Evolutionary conservation across 2,888 invertebrate species (phyloP).

Genomic region (Tinea semifulvella): DNA sequence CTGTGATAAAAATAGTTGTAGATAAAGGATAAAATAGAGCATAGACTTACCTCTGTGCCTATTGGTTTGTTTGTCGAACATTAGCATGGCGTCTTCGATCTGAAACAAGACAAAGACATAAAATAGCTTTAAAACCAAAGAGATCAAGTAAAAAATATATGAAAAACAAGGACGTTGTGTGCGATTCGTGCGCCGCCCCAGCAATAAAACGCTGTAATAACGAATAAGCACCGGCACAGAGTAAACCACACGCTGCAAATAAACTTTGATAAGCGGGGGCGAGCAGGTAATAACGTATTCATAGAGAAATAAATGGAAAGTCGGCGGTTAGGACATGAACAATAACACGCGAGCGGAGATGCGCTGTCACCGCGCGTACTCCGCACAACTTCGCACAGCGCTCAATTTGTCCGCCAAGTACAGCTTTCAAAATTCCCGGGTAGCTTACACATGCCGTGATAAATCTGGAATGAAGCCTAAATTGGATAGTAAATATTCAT

Average conservation of each 20-base stretch:
- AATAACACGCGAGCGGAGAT: slow-evolving; percentile 52
- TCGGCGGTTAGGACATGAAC: slow-evolving; percentile 63
- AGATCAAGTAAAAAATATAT: slow-evolving; percentile 42
- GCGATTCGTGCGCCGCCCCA: slow-evolving; percentile 58
- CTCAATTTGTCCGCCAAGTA: slow-evolving; percentile 49
- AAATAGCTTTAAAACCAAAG: slow-evolving; percentile 47
- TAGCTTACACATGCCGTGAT: slow-evolving; percentile 44
- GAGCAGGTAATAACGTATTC: slow-evolving; percentile 68
- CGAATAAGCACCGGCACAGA: slow-evolving; percentile 66
- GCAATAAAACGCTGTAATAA: slow-evolving; percentile 66
- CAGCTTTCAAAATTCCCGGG: slow-evolving; percentile 47
- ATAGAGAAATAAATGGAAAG: slow-evolving; percentile 69
- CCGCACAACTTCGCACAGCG: slow-evolving; percentile 32
- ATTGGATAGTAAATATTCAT: slow-evolving; percentile 57
- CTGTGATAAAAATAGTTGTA: slow-evolving; percentile 16
- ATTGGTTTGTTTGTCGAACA: slow-evolving; percentile 99
- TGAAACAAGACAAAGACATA: slow-evolving; percentile 72
- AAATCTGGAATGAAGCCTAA: slow-evolving; percentile 52
- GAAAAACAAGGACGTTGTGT: slow-evolving; percentile 56
- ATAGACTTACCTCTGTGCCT: slow-evolving; percentile 93
- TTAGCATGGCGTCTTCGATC: slow-evolving; percentile 99
- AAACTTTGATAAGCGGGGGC: slow-evolving; percentile 67
- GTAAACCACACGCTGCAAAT: slow-evolving; percentile 67
- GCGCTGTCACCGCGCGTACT: slow-evolving; percentile 47
- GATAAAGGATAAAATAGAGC: slow-evolving; percentile 9